Evolutionary conservation across 1,140 invertebrate species (phyloP).

Genomic region (Calycopis cecrops): DNA sequence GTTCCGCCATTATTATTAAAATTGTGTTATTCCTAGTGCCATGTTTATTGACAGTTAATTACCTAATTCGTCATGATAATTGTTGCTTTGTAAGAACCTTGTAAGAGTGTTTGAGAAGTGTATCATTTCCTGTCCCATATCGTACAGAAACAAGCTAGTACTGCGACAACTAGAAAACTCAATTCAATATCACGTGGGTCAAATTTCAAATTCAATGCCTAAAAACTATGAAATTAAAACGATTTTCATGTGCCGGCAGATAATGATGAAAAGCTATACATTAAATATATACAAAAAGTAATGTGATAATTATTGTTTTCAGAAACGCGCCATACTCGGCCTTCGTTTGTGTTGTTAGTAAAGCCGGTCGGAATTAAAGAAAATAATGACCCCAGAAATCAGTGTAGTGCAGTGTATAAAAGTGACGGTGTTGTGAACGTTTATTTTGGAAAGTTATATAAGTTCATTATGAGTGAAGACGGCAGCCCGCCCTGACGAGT

Average conservation of each 20-base stretch:
- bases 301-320: constrained; percentile 55
- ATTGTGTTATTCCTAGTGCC: constrained; percentile 40
- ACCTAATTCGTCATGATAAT: constrained; percentile 24
- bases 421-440: constrained; percentile 48
- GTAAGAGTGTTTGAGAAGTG: constrained; percentile 51
- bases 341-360: constrained; percentile 29
- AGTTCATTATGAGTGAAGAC: constrained; percentile 47
- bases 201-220: constrained; percentile 57
- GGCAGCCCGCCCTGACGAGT: constrained; percentile 59
- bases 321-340: constrained; percentile 49
- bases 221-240: constrained; percentile 33
- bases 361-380: constrained; percentile 51
- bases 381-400: constrained; percentile 37
- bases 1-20: constrained; percentile 62
- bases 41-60: constrained; percentile 26
- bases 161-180: constrained; percentile 55
- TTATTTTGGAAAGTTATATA: constrained; percentile 53
- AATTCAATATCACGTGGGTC: constrained; percentile 71
- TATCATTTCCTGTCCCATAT: constrained; percentile 71
- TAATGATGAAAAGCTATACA: constrained; percentile 25
- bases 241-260: constrained; percentile 24
- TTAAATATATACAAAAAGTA: constrained; percentile 40
- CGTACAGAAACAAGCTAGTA: constrained; percentile 64
- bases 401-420: constrained; percentile 40
- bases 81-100: constrained; percentile 26